A percentile compares a stretch with the other conserved stretches of the same genome.
Conservation (phyloP, 2,888 invertebrate genomes). For the Apamea epomidion region DNA sequence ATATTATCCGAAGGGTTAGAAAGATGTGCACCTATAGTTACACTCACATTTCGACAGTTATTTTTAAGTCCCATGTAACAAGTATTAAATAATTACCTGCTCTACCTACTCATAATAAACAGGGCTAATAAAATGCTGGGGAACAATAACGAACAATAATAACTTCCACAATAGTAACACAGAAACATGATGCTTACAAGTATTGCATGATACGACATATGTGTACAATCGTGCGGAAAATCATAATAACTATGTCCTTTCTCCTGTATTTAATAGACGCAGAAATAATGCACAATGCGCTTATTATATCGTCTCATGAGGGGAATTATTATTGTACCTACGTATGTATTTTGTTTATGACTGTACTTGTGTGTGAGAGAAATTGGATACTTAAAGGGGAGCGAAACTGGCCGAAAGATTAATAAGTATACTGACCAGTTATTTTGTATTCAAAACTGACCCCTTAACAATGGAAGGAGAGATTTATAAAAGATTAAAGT, state of each 20-base stretch:
- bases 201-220: constrained; percentile 75
- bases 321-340: constrained; percentile 55
- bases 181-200: constrained; percentile 74
- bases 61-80: background rate
- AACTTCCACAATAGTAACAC: constrained; percentile 73
- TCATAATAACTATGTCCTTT: constrained; percentile 71
- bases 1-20: background rate
- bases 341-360: constrained; percentile 49
- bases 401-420: constrained; percentile 31
- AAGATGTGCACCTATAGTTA: background rate
- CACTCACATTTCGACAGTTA: background rate
- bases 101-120: background rate
- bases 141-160: constrained; percentile 50
- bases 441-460: constrained; percentile 21
- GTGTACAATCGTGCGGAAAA: constrained; percentile 79
- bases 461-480: constrained; percentile 4
- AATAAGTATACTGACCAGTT: constrained; percentile 34
- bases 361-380: constrained; percentile 56
- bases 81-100: background rate
- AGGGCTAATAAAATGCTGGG: constrained; percentile 48
- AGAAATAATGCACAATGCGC: constrained; percentile 73
- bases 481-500: constrained; percentile 37
- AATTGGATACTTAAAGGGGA: constrained; percentile 39
- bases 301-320: constrained; percentile 67
- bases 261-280: constrained; percentile 76